phyloP scores from a whole-genome alignment of 2,113 vertebrate species.

The Megaleporinus macrocephalus region DNA sequence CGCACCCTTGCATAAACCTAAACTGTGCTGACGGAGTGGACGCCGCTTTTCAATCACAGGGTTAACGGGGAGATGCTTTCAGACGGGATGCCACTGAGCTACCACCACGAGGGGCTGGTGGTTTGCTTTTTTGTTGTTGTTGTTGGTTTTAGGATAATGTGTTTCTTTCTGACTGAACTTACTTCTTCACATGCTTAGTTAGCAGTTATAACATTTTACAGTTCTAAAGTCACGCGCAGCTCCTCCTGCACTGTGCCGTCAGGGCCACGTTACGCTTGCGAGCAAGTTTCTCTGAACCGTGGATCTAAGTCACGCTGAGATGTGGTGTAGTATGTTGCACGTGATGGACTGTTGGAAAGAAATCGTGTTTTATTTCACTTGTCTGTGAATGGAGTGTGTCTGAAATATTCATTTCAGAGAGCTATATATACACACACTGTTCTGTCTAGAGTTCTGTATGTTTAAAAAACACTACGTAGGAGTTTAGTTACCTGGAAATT shows the following conservation, averaged over 20 bases:
- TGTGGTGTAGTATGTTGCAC: not conserved
- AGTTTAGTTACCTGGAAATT: not conserved
- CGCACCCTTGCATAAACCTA: too few relatives aligned
- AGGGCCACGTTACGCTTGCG: not conserved
- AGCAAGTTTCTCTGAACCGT: not conserved
- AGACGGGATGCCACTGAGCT: not conserved
- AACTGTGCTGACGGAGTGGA: not conserved
- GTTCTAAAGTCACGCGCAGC: not conserved
- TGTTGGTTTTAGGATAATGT: not conserved
- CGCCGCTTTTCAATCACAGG: not conserved
- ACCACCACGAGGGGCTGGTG: not conserved
- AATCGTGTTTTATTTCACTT: not conserved
- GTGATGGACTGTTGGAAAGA: not conserved
- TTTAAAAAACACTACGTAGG: slow-evolving; percentile 29
- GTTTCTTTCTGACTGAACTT: not conserved
- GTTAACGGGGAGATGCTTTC: not conserved
- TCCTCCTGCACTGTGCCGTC: not conserved
- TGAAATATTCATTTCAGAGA: not conserved
- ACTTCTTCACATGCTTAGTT: not conserved
- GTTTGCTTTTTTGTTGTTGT: too few relatives aligned
- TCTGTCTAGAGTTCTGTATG: not conserved
- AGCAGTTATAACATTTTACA: not conserved
- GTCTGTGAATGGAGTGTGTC: not conserved
- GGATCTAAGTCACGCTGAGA: not conserved
- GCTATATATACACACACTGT: not conserved